Base-by-base conservation (phyloP, 2,888 invertebrate genomes). In the Pollenia angustigena region DNA sequence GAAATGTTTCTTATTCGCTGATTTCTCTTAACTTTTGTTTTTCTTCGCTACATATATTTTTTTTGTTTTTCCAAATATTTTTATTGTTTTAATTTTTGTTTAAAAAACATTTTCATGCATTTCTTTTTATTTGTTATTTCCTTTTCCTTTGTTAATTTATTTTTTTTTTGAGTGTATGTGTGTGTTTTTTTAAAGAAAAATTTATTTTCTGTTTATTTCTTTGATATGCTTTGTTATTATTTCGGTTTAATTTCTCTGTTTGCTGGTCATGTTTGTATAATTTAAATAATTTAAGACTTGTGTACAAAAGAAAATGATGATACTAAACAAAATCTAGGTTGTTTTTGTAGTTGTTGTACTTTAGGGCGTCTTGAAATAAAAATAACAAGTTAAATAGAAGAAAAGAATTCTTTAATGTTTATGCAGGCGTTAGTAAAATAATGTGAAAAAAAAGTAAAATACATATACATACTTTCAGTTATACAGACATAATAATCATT, bases 391-490 rank as follows among this genome's bases (percentile, higher is more conserved):
- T 56, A 78, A 78, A 78, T 56, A 46, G 44, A 56, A 44, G 54
- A 74, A 14, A 56, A 44, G 11, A 64, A 60, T 52, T 2, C 50
- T 50, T 50, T 69, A 81, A 68, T 52, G 52, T 82, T 42, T 52
- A 75, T 46, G 46, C 81, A 81, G 75, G 66, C 75, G 68, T 60
- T 68, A 81, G 72, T 58, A 23, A 66, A 75, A 60, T 16, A 71
- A 66, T 60, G 58, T 58, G 40, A 6, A 40, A 46, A 68, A 68
- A 12, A 18, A 60, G 14, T n/a, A 12, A 50, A 46, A 62, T 46
- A 60, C n/a, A n/a, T n/a, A n/a, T 46, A 44, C 18, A 52, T 48
- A 44, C 42, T 58, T 52, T 52, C 42, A 23, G 16, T 44, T 6
- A 23, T 18, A 58, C 10, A 56, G 54, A 62, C 23, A 54, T 12